Percentiles rank a stretch among this genome's conserved stretches.
Evolutionary conservation across 2,888 invertebrate genomes (phyloP).

Genomic region (Drosophila neonasuta): DNA sequence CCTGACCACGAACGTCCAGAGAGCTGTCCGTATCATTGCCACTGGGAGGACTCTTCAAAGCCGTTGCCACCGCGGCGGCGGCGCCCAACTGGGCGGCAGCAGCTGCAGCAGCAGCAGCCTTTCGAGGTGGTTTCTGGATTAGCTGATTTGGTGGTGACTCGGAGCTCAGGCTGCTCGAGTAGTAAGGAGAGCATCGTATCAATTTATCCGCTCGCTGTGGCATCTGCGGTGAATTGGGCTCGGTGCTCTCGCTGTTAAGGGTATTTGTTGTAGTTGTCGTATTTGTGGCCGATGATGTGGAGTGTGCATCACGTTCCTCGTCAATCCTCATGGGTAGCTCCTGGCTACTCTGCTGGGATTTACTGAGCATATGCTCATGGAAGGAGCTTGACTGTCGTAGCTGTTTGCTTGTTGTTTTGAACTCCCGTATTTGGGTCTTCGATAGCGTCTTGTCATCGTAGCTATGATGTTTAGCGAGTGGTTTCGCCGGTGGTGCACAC

Average conservation of each 20-base stretch:
- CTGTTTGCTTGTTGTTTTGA: conserved; percentile 84
- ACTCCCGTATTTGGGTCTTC: conserved; percentile 86
- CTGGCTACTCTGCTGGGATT: conserved; percentile 83
- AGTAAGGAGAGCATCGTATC: conserved; percentile 88
- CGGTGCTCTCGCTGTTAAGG: conserved; percentile 83
- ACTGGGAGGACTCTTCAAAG: conserved; percentile 88
- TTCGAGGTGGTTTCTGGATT: conserved; percentile 86
- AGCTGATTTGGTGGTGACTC: conserved; percentile 87
- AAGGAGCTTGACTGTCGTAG: conserved; percentile 86
- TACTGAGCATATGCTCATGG: conserved; percentile 85
- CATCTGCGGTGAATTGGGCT: conserved; percentile 81
- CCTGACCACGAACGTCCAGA: conserved; percentile 85
- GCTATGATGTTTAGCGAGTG: conserved; percentile 86
- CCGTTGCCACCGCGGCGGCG: conserved; percentile 78
- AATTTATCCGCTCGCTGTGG: conserved; percentile 83
- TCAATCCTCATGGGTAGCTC: conserved; percentile 82
- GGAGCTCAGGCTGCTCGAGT: conserved; percentile 89
- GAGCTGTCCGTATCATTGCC: conserved; percentile 90
- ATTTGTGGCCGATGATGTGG: conserved; percentile 80
- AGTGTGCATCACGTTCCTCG: conserved; percentile 81
- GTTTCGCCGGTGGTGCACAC: conserved; percentile 83
- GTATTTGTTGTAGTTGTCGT: conserved; percentile 83
- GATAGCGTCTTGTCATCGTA: conserved; percentile 86
- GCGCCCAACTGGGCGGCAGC: conserved; percentile 82
- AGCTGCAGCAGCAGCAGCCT: conserved; percentile 86